Conservation (phyloP, 2,888 invertebrate species). For the Operophtera brumata region DNA sequence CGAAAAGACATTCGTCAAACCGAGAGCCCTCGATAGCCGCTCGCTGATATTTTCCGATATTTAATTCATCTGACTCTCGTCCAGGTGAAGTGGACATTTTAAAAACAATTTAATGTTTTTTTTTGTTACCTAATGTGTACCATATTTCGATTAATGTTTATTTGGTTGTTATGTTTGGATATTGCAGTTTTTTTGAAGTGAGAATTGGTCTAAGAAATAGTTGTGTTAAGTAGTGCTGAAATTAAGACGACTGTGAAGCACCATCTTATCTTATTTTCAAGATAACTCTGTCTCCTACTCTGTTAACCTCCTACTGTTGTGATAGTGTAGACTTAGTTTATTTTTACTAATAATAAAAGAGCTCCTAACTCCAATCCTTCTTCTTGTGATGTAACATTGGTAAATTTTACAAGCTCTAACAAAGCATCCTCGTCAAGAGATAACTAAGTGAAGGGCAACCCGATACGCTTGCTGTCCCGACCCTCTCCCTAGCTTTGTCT, state of each 20-base stretch:
- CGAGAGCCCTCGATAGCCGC: background rate
- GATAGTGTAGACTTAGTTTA: too few species aligned
- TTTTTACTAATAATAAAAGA: too few species aligned
- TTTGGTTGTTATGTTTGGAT: background rate
- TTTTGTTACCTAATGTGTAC: background rate
- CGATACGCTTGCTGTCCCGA: conserved; percentile 2
- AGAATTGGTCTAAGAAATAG: too few species aligned
- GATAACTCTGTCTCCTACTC: background rate
- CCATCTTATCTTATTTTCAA: too few species aligned
- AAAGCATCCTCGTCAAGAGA: background rate
- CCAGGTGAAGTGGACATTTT: background rate
- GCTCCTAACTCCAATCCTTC: background rate
- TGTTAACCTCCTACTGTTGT: background rate
- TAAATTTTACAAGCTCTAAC: background rate
- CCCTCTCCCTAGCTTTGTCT: background rate
- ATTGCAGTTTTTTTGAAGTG: background rate
- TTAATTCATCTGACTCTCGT: conserved; percentile 3
- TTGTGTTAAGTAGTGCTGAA: too few species aligned
- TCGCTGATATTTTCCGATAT: conserved; percentile 7
- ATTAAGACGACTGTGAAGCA: too few species aligned
- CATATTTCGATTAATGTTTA: background rate
- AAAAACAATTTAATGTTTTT: background rate
- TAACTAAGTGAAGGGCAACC: conserved; percentile 12
- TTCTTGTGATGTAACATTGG: background rate
- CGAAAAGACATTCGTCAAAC: background rate